Evolutionary conservation across 2,888 invertebrate genomes (phyloP).

Genomic region (Cancer borealis): DNA sequence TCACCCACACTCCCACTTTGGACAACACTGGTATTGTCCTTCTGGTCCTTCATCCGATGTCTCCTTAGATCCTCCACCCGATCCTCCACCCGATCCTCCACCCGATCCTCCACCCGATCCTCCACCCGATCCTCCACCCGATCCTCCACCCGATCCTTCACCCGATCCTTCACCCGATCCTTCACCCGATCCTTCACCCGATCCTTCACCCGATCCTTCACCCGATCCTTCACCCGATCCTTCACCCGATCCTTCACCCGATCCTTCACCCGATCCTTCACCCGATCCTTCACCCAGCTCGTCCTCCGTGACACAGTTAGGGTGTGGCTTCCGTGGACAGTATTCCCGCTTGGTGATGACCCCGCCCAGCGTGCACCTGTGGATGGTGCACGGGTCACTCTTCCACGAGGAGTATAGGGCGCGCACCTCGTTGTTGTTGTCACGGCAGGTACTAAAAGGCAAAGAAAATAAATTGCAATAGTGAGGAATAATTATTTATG

Average conservation of each 20-base stretch:
- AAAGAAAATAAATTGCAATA: neutral
- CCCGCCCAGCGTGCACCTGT: slow-evolving; percentile 42
- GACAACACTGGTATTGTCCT: neutral
- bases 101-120: no score
- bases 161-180: neutral
- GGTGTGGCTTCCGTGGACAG: neutral
- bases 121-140: neutral
- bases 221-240: neutral
- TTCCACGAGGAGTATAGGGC: slow-evolving; percentile 40
- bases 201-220: neutral
- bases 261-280: neutral
- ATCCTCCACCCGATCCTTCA: no score
- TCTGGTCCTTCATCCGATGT: neutral
- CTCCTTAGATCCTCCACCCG: neutral
- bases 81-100: neutral
- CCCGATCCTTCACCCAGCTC: neutral
- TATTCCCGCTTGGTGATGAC: neutral
- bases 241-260: neutral
- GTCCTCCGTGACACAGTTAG: neutral
- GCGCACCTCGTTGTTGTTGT: neutral
- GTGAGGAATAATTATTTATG: no score
- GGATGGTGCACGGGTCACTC: slow-evolving; percentile 6
- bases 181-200: no score
- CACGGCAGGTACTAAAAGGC: neutral
- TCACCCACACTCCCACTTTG: slow-evolving; percentile 34